Conservation (phyloP, 2,113 vertebrate genomes). For the Odontophorus gujanensis region DNA sequence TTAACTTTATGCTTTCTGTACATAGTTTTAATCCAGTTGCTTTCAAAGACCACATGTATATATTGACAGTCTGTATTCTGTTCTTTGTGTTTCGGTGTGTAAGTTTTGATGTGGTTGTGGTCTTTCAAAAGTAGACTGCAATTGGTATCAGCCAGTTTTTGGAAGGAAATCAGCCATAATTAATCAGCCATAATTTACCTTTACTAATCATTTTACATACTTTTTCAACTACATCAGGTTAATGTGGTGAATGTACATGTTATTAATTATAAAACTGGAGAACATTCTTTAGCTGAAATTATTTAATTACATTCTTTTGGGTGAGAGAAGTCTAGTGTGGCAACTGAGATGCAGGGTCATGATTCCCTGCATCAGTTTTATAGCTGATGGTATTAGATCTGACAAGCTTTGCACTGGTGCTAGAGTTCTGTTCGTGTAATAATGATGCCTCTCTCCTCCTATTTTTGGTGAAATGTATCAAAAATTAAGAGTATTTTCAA, state of each 20-base stretch:
- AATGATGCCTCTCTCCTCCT: neutral
- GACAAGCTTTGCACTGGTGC: slow-evolving; percentile 60
- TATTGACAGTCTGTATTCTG: neutral
- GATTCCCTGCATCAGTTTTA: slow-evolving; percentile 48
- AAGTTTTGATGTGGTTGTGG: neutral
- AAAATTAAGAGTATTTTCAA: slow-evolving; percentile 22
- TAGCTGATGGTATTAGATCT: slow-evolving; percentile 55
- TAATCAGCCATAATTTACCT: slow-evolving; percentile 33
- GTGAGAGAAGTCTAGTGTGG: slow-evolving; percentile 43
- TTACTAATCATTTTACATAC: slow-evolving; percentile 40
- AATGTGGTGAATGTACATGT: slow-evolving; percentile 3
- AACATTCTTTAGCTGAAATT: slow-evolving; percentile 58
- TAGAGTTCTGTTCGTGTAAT: slow-evolving; percentile 5
- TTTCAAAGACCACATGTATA: neutral
- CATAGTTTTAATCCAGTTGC: neutral
- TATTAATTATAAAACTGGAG: slow-evolving; percentile 72
- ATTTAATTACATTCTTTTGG: slow-evolving; percentile 69
- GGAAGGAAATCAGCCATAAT: neutral
- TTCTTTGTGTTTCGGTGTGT: neutral
- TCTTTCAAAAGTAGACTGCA: slow-evolving; percentile 2
- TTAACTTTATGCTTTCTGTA: neutral
- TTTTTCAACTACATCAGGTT: neutral
- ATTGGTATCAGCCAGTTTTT: neutral
- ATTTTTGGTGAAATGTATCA: slow-evolving; percentile 5
- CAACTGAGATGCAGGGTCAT: slow-evolving; percentile 56